Evolutionary conservation across 2,113 vertebrate genomes (phyloP).

Genomic region (Micronycteris hirsuta): DNA sequence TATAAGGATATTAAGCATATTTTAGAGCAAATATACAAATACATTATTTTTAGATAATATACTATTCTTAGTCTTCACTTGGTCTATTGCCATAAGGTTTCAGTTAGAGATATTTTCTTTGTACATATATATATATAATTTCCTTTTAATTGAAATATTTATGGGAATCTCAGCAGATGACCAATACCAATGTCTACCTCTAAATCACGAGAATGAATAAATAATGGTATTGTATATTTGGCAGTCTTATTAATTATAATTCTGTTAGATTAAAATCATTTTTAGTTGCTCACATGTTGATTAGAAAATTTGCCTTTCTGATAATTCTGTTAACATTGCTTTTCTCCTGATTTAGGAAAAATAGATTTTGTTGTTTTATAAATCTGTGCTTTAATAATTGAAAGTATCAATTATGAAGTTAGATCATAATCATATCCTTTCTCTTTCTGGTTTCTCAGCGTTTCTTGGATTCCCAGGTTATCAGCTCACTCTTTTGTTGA

Average conservation of each 20-base stretch:
- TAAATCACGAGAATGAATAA: not conserved
- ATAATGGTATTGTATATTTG: not conserved
- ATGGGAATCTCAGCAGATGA: not conserved
- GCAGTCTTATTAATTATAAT: not conserved
- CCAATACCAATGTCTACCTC: not conserved
- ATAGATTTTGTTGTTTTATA: not conserved
- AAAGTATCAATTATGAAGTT: not conserved
- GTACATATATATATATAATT: not conserved
- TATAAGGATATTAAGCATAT: not conserved
- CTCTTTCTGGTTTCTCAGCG: not conserved
- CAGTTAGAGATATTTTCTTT: not conserved
- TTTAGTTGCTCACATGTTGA: not conserved
- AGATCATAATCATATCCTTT: not conserved
- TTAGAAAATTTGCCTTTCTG: not conserved
- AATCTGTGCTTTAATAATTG: not conserved
- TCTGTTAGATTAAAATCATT: not conserved
- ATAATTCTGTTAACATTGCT: not conserved
- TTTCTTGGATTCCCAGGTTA: not conserved
- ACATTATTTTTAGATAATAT: not conserved
- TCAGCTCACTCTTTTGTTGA: not conserved
- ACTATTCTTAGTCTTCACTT: not conserved
- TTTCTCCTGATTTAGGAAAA: not conserved
- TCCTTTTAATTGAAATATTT: not conserved
- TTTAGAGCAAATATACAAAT: not conserved
- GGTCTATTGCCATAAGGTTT: not conserved